These are phyloP conservation scores for Drosophila pseudotakahashii DNA, from an alignment of 2,888 invertebrate genomes.

Conservation along the genomic window DNA sequence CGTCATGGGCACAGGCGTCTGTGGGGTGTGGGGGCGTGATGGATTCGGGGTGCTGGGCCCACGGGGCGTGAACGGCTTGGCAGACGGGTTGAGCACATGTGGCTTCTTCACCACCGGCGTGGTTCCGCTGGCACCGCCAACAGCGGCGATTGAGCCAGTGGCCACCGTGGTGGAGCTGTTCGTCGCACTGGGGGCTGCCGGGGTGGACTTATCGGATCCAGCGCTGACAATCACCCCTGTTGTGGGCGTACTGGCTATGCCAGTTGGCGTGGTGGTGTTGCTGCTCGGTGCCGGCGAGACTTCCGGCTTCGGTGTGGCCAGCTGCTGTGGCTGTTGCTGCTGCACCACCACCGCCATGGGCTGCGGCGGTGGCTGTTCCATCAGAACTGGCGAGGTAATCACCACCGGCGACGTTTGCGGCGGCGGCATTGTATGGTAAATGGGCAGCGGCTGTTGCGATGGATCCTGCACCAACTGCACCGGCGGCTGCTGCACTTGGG, in stretches of 20 bases:
- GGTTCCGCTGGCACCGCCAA: slow-evolving; percentile 47
- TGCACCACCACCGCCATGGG: slow-evolving; percentile 47
- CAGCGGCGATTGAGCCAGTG: slow-evolving; percentile 8
- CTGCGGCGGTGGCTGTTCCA: slow-evolving; percentile 62
- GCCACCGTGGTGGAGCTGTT: slow-evolving; percentile 14
- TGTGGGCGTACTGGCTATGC: slow-evolving; percentile 59
- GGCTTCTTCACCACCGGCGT: slow-evolving; percentile 85
- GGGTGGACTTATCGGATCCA: slow-evolving; percentile 47
- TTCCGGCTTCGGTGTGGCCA: slow-evolving; percentile 59
- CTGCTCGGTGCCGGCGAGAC: slow-evolving; percentile 51
- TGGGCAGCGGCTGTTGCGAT: slow-evolving; percentile 55
- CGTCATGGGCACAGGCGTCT: slow-evolving; percentile 88
- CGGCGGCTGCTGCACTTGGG: slow-evolving; percentile 70
- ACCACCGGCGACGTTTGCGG: slow-evolving; percentile 76
- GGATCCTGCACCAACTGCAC: slow-evolving; percentile 64
- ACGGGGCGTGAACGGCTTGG: slow-evolving; percentile 93
- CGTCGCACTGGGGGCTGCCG: slow-evolving; percentile 33
- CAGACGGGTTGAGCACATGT: slow-evolving; percentile 93
- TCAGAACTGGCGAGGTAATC: slow-evolving; percentile 61
- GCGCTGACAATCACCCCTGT: slow-evolving; percentile 27
- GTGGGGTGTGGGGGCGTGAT: slow-evolving; percentile 92
- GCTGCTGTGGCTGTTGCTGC: slow-evolving; percentile 57
- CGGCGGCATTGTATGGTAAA: slow-evolving; percentile 69
- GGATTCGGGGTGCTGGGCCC: slow-evolving; percentile 87
- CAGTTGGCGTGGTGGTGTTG: slow-evolving; percentile 59